phyloP scores from a whole-genome alignment of 2,797 vertebrate genomes.

The Malurus splendens region DNA sequence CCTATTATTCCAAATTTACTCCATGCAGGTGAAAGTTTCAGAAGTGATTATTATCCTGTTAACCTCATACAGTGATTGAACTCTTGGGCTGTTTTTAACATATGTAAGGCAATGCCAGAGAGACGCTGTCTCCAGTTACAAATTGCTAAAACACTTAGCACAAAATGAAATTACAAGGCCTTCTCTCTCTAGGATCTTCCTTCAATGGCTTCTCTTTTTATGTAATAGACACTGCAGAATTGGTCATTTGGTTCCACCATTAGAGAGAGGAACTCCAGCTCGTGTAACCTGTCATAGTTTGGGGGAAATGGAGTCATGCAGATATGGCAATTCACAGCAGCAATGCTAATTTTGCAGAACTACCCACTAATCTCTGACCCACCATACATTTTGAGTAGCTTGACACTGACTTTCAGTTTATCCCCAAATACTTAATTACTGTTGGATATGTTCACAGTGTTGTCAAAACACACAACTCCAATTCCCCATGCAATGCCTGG shows the following conservation, averaged over 20 bases:
- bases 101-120: background rate
- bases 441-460: background rate
- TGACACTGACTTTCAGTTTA: background rate
- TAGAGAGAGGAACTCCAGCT: background rate
- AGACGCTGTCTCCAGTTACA: background rate
- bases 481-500: background rate
- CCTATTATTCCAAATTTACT: background rate
- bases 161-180: background rate
- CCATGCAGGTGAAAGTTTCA: background rate
- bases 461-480: background rate
- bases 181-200: background rate
- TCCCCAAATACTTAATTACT: background rate
- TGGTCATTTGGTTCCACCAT: background rate
- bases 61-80: background rate
- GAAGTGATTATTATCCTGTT: background rate
- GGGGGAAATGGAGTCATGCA: background rate
- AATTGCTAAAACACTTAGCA: background rate
- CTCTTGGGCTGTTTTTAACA: background rate
- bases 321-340: background rate
- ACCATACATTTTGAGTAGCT: background rate
- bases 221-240: background rate
- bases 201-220: background rate
- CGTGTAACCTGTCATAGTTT: accelerated
- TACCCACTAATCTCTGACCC: background rate
- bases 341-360: background rate